Evolutionary conservation across 2,113 vertebrate genomes (phyloP).

Genomic region (Tachycineta bicolor): DNA sequence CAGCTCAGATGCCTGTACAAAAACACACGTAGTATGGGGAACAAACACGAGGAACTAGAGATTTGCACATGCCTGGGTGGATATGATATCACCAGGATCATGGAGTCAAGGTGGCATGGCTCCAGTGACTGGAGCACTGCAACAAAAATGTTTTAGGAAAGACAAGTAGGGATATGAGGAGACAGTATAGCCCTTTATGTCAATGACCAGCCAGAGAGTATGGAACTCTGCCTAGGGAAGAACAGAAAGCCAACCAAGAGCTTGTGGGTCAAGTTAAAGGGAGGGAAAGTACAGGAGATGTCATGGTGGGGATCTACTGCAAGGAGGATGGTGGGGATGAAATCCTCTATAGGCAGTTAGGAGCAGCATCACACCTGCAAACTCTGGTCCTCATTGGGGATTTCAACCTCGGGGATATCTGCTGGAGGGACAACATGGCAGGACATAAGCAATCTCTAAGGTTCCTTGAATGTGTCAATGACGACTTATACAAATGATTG

Average conservation of each 20-base stretch:
- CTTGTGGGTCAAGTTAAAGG: neutral
- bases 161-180: neutral
- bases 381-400: neutral
- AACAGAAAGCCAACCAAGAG: neutral
- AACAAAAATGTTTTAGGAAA: neutral
- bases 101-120: neutral
- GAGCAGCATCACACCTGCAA: neutral
- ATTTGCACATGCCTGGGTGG: neutral
- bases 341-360: neutral
- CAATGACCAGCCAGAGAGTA: neutral
- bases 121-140: neutral
- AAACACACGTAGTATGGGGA: neutral
- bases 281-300: neutral
- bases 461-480: neutral
- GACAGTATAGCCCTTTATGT: neutral
- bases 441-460: neutral
- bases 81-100: neutral
- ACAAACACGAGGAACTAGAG: neutral
- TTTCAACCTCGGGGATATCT: neutral
- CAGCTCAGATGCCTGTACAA: neutral
- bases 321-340: neutral
- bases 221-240: neutral
- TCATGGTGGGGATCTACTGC: neutral
- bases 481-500: too few species aligned
- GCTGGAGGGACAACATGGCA: neutral